Conservation (phyloP, 2,888 invertebrate species). For the Cinara cedri region DNA sequence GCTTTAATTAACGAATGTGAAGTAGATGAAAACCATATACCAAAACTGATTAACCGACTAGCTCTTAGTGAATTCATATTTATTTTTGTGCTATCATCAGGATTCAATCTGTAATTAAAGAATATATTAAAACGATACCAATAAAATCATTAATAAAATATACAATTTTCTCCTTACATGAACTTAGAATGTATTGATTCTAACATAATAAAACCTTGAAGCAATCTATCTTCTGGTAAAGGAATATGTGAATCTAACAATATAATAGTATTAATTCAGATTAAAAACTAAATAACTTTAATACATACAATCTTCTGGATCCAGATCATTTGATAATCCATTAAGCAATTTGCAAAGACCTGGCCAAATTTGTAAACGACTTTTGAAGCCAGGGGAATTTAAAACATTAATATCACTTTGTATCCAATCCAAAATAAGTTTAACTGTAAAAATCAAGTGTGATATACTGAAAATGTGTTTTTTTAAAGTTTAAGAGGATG, state of each 20-base stretch:
- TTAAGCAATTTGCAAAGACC: slow-evolving; percentile 78
- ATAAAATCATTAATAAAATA: not conserved
- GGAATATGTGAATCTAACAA: slow-evolving; percentile 70
- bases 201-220: slow-evolving; percentile 80
- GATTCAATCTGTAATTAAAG: slow-evolving; percentile 63
- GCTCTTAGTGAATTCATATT: slow-evolving; percentile 66
- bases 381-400: slow-evolving; percentile 66
- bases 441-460: slow-evolving; percentile 67
- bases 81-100: slow-evolving; percentile 63
- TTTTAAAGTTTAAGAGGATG: not conserved
- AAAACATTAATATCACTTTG: slow-evolving; percentile 67
- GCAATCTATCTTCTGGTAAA: slow-evolving; percentile 78
- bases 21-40: slow-evolving; percentile 65
- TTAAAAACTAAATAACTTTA: slow-evolving; percentile 10
- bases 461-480: not conserved
- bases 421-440: slow-evolving; percentile 78
- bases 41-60: slow-evolving; percentile 66
- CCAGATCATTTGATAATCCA: slow-evolving; percentile 67
- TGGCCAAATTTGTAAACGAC: slow-evolving; percentile 77
- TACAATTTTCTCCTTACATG: slow-evolving; percentile 60
- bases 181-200: slow-evolving; percentile 69
- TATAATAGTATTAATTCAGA: slow-evolving; percentile 12
- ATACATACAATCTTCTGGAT: slow-evolving; percentile 67
- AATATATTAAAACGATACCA: slow-evolving; percentile 10
- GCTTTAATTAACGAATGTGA: slow-evolving; percentile 61